Evolutionary conservation across 1,140 invertebrate genomes (phyloP).

Genomic region (Bombus affinis): DNA sequence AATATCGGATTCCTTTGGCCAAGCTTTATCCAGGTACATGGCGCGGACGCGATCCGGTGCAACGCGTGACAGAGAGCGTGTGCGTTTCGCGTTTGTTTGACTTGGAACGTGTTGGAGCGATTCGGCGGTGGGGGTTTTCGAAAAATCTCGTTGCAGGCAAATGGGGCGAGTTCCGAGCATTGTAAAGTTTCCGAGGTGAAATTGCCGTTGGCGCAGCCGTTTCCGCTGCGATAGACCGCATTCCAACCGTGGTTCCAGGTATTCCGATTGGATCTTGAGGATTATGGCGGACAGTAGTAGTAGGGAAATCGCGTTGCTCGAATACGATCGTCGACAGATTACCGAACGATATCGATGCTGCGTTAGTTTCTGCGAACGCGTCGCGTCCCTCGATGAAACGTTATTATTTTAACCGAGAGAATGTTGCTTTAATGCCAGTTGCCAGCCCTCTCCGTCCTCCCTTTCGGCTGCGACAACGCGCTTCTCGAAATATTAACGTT

Average conservation of each 20-base stretch:
- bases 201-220: constrained; percentile 12
- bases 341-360: neutral
- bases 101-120: neutral
- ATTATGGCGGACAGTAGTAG: constrained; percentile 33
- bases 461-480: neutral
- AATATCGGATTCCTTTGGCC: neutral
- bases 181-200: constrained; percentile 7
- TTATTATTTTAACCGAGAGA: neutral
- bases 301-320: constrained; percentile 51
- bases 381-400: neutral
- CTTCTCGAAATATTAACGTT: neutral
- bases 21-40: neutral
- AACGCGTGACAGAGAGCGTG: neutral
- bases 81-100: neutral
- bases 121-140: no score
- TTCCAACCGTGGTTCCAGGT: constrained; percentile 32
- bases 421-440: neutral
- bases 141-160: neutral
- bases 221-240: constrained; percentile 37
- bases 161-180: neutral
- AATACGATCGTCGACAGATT: constrained; percentile 23
- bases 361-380: neutral
- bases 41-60: neutral
- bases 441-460: no score
- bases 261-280: constrained; percentile 40